These are phyloP conservation scores for Nasonia vitripennis DNA, from an alignment of 1,140 invertebrate species.

Conservation along the genomic window DNA sequence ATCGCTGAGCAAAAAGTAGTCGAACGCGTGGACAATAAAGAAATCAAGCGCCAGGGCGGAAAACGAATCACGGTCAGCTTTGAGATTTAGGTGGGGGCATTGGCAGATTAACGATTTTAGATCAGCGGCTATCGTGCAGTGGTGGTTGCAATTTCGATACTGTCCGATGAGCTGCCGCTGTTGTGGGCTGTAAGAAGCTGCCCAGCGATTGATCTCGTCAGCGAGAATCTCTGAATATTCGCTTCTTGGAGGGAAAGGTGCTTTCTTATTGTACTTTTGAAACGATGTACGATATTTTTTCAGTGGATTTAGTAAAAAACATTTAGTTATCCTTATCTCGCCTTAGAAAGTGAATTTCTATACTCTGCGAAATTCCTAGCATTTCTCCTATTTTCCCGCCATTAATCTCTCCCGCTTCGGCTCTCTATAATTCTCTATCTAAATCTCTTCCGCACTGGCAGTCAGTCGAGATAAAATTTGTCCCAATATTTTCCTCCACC, in stretches of 20 bases:
- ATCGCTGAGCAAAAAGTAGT: constrained; percentile 7
- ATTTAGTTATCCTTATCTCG: too few species aligned
- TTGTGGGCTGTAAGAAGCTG: constrained; percentile 37
- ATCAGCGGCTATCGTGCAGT: background rate
- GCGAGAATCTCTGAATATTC: background rate
- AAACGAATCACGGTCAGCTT: constrained; percentile 12
- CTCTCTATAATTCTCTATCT: background rate
- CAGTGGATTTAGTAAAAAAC: too few species aligned
- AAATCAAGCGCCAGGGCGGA: constrained; percentile 9
- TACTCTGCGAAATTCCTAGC: background rate
- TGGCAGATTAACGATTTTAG: constrained; percentile 42
- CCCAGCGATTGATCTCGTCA: constrained; percentile 21
- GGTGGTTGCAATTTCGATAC: constrained; percentile 46
- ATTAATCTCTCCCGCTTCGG: background rate
- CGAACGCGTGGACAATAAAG: constrained; percentile 3
- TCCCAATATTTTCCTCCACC: too few species aligned
- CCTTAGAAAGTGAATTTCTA: background rate
- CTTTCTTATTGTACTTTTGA: too few species aligned
- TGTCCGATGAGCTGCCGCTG: background rate
- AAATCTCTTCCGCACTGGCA: background rate
- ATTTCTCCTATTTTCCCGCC: background rate
- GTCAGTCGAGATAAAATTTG: background rate
- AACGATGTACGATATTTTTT: too few species aligned
- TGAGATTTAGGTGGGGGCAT: constrained; percentile 35
- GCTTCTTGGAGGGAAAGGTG: too few species aligned